Evolutionary conservation across 2,113 vertebrate species (phyloP).

Genomic region (Cynopterus brachyotis): DNA sequence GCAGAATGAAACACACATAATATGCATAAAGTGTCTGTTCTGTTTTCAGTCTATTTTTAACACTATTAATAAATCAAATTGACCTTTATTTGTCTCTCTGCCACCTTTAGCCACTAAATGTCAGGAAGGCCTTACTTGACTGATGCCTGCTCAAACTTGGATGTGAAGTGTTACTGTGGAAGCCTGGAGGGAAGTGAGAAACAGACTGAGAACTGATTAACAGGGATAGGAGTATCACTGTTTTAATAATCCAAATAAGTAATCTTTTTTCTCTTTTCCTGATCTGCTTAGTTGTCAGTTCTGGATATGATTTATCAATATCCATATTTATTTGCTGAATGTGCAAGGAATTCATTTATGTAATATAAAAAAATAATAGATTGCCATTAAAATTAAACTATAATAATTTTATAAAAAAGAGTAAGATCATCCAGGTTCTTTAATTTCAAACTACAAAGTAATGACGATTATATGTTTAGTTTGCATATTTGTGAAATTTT

Average conservation of each 20-base stretch:
- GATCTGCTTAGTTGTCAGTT: background rate
- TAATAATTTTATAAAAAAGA: background rate
- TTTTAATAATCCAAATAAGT: background rate
- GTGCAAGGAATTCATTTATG: background rate
- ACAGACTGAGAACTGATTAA: background rate
- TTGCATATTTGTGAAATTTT: background rate
- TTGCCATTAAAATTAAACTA: background rate
- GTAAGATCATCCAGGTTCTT: background rate
- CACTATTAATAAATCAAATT: background rate
- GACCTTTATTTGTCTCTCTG: background rate
- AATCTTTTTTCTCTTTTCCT: background rate
- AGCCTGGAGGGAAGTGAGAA: background rate
- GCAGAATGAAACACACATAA: background rate
- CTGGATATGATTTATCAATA: background rate
- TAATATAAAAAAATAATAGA: background rate
- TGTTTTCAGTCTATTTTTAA: background rate
- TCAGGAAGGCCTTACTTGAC: rapidly evolving
- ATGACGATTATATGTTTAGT: background rate
- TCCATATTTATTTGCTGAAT: background rate
- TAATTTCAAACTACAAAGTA: background rate
- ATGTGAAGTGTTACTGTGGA: background rate
- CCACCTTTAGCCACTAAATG: background rate
- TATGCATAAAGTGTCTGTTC: background rate
- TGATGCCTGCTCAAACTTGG: rapidly evolving
- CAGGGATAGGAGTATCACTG: too few species aligned